phyloP scores from a whole-genome alignment of 1,140 invertebrate species.

The Pogonognathellus flavescens region DNA sequence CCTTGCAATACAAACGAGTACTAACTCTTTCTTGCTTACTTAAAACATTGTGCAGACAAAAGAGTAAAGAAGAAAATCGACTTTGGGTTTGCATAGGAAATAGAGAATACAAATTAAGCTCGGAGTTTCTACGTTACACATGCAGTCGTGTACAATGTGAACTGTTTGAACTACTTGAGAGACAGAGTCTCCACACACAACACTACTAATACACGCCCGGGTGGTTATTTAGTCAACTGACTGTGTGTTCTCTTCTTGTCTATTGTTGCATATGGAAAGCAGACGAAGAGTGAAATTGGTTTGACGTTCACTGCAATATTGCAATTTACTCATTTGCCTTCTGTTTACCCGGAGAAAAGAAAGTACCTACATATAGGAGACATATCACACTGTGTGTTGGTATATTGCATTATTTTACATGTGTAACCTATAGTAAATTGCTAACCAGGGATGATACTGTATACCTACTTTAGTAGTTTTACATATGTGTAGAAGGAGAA shows the following conservation, averaged over 20 bases:
- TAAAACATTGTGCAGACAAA: not conserved
- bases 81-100: slow-evolving; percentile 3
- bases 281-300: slow-evolving; percentile 49
- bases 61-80: slow-evolving; percentile 39
- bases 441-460: too few species aligned
- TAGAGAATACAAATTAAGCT: not conserved
- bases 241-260: slow-evolving; percentile 16
- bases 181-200: not conserved
- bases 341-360: not conserved
- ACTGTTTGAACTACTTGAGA: not conserved
- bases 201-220: too few species aligned
- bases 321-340: slow-evolving; percentile 39
- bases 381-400: not conserved
- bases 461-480: too few species aligned
- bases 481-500: too few species aligned
- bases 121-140: not conserved
- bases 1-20: not conserved
- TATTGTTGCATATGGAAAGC: slow-evolving; percentile 40
- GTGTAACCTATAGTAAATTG: too few species aligned
- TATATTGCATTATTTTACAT: too few species aligned
- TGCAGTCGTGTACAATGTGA: not conserved
- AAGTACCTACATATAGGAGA: not conserved
- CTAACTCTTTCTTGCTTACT: not conserved
- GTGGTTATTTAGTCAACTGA: not conserved
- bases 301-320: slow-evolving; percentile 48